Evolutionary conservation across 2,113 vertebrate genomes (phyloP), one percentile per base, ranked within the genome.

Genomic region (Scortum barcoo): DNA sequence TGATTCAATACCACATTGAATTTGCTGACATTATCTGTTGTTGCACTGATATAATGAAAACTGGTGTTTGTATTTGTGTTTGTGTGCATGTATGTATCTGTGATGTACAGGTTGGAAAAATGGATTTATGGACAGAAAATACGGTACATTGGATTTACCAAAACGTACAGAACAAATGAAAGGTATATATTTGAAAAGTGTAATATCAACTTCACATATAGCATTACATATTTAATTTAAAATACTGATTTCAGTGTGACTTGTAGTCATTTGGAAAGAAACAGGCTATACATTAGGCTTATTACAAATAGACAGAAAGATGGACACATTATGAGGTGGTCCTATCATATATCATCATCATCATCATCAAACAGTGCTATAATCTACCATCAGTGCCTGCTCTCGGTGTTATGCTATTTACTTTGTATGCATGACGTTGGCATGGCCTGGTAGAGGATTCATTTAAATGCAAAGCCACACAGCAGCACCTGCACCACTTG

Each of bases 71-170:
- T 90, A 88, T 84, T 56, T 86, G 68, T 86, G 62, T 90, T 74
- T 89, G 80, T 88, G 87, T 86, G 86, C 73, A 86, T 75, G 78
- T 88, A 65, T 90, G 85, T 86, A 48, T 89, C 83, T 89, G 94
- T 86, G 86, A 89, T 90, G 87, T 90, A 77, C 94, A 99, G 97
- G 97, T 86, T 97, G 97, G 94, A 97, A 96, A 91, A 97, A 97
- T 51, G 95, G 96, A 77, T 96, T 96, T 85, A 80, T 93, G 93
- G 97, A 98, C 94, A 96, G 95, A 84, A 97, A 97, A 84, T 97
- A 96, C 88, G 96, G 96, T 91, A 97, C 97, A 42, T 91, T 97
- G 89, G 97, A 98, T 92, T 95, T 98, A 81, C 97, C 97, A 72
- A 98, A 97, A 92, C 91, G 96, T 40, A 95, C 96, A 2, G 96